These are phyloP conservation scores for Dynastes grantii DNA, from an alignment of 2,888 invertebrate species.

Conservation along the genomic window DNA sequence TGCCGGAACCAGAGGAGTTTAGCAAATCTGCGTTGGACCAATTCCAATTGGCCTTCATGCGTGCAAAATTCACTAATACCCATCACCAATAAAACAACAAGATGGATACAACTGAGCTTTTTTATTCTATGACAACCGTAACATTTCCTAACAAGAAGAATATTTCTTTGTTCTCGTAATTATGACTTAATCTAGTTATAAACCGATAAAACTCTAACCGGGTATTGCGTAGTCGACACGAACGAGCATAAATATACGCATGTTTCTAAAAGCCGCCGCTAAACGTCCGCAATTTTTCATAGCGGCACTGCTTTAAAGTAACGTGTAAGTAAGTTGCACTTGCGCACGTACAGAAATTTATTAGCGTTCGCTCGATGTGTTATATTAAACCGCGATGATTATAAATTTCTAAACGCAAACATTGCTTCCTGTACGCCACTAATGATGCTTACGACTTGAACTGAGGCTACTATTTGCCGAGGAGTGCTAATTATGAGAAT, in stretches of 20 bases:
- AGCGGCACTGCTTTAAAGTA: background rate
- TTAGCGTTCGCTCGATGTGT: constrained; percentile 24
- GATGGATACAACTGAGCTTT: too few species aligned
- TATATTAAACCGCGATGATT: constrained; percentile 35
- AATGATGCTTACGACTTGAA: constrained; percentile 16
- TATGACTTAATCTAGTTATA: background rate
- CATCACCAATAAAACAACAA: too few species aligned
- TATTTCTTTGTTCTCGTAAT: background rate
- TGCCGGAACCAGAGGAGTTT: too few species aligned
- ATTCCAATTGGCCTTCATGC: too few species aligned
- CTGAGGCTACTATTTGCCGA: constrained; percentile 3
- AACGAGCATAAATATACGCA: constrained; percentile 11
- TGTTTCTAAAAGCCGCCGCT: background rate
- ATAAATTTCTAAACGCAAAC: constrained; percentile 19
- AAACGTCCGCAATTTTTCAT: constrained; percentile 13
- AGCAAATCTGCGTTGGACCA: too few species aligned
- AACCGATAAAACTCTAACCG: constrained; percentile 5
- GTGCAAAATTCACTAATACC: too few species aligned
- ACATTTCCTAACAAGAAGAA: background rate
- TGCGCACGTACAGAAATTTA: constrained; percentile 25
- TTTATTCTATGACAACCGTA: too few species aligned
- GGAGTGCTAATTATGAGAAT: constrained; percentile 9
- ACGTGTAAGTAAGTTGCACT: background rate
- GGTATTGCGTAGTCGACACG: background rate
- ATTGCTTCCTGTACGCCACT: constrained; percentile 28